Base-by-base conservation (phyloP, 2,797 vertebrate genomes). In the Tragopan temminckii region DNA sequence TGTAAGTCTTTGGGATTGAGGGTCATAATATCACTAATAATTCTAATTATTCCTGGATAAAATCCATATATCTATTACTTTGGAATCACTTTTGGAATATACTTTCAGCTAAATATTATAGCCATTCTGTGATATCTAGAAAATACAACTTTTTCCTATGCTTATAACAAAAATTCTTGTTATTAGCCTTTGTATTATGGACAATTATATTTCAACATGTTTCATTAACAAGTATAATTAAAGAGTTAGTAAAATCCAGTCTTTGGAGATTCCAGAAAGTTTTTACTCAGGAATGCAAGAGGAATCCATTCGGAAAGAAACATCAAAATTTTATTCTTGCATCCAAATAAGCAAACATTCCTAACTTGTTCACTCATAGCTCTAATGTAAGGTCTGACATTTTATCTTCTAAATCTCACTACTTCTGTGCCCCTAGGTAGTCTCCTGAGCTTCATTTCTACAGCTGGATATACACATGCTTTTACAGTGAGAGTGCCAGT, bases 361-460 rank as follows among this genome's bases (percentile, higher is more conserved):
- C 5, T n/a, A 48, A 80, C 58, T 2, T 42, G 2, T 53, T 88
- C 29, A 70, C 0, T 77, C 0, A 0, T 52, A 61, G 13, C 0
- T 88, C 7, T 58, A 43, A 46, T 43, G 36, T 40, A 50, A 23
- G 12, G 10, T 13, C 7, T 75, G 24, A 2, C 10, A 78, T 80
- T 42, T 80, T 75, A 45, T 33, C 16, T 88, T 64, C 66, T 78
- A 58, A 75, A 75, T 59, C 7, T 66, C 25, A 57, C 35, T 64
- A 48, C 33, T 71, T 91, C 21, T 83, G 13, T 25, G 5, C 2
- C 5, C 27, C 53, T 70, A 13, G 21, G 7, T 91, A 36, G 10
- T 83, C 40, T 89, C 18, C n/a, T 27, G 23, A 77, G 3, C 27
- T 83, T 88, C 29, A 27, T 72, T 94, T 74, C 66, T 88, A 48